Evolutionary conservation across 2,888 invertebrate species (phyloP).

Genomic region (Meandrusa payeni): DNA sequence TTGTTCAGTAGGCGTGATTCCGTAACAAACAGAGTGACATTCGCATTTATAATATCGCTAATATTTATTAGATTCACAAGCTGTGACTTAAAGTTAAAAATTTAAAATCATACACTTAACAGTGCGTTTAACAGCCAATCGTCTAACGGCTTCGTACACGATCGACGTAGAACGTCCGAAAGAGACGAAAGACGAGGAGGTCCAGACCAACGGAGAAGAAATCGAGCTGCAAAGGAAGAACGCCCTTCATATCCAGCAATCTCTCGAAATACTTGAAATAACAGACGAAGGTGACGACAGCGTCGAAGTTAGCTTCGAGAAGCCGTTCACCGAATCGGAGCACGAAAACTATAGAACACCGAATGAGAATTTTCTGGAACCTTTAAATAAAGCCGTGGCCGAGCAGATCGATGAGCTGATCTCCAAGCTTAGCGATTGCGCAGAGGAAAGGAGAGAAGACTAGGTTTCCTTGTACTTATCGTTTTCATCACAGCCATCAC

Average conservation of each 20-base stretch:
- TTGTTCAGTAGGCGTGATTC: too few relatives aligned
- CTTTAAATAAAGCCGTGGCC: conserved; percentile 56
- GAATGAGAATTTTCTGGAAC: conserved; percentile 59
- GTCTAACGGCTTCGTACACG: conserved; percentile 37
- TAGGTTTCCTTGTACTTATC: conserved; percentile 40
- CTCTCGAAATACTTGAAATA: conserved; percentile 58
- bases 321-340: conserved; percentile 51
- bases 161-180: conserved; percentile 35
- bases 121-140: conserved; percentile 32
- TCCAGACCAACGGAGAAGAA: conserved; percentile 44
- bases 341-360: conserved; percentile 63
- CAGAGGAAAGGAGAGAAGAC: conserved; percentile 35
- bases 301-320: conserved; percentile 62
- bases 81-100: too few relatives aligned
- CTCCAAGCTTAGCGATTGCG: conserved; percentile 59
- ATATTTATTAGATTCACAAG: too few relatives aligned
- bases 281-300: conserved; percentile 43
- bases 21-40: too few relatives aligned
- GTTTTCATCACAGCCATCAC: too few relatives aligned
- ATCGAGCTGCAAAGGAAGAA: conserved; percentile 37
- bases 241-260: conserved; percentile 47
- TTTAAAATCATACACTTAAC: not conserved
- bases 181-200: conserved; percentile 48
- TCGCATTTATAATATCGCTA: too few relatives aligned
- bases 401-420: conserved; percentile 70